Conservation (phyloP, 2,113 vertebrate species). For the Phylloscopus trochilus region DNA sequence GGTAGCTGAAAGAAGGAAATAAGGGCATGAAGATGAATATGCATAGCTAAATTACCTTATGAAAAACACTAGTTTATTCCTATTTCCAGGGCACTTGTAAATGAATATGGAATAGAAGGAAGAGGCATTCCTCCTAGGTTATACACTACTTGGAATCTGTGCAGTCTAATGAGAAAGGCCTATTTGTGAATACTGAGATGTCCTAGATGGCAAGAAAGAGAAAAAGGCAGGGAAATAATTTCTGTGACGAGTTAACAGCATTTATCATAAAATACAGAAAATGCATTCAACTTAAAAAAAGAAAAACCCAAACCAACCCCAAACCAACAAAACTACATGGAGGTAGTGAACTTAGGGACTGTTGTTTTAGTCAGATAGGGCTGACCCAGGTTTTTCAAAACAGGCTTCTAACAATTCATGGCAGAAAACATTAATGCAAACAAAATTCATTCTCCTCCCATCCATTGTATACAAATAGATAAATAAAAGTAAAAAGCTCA, state of each 20-base stretch:
- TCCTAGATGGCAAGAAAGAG: not conserved
- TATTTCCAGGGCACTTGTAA: not conserved
- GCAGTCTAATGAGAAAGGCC: not conserved
- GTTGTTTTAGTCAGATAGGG: not conserved
- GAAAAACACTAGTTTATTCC: not conserved
- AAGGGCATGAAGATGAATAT: not conserved
- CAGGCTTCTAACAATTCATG: not conserved
- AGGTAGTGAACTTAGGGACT: not conserved
- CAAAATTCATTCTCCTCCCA: not conserved
- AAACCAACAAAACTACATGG: not conserved
- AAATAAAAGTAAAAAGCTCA: not conserved
- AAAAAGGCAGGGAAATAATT: not conserved
- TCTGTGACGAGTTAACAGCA: not conserved
- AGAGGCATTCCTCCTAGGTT: not conserved
- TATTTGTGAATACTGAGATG: not conserved
- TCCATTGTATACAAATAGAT: not conserved
- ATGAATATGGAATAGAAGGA: not conserved
- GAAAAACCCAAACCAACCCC: not conserved
- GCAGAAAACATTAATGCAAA: not conserved
- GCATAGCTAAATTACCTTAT: not conserved
- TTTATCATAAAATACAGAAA: not conserved
- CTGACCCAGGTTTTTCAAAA: not conserved
- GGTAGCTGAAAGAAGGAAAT: slow-evolving; percentile 79
- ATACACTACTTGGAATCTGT: not conserved
- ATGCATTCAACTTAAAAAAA: not conserved